Percentiles rank a stretch among this genome's conserved stretches.
phyloP scores from a whole-genome alignment of 2,797 vertebrate genomes.

The Fistularia tabacaria region DNA sequence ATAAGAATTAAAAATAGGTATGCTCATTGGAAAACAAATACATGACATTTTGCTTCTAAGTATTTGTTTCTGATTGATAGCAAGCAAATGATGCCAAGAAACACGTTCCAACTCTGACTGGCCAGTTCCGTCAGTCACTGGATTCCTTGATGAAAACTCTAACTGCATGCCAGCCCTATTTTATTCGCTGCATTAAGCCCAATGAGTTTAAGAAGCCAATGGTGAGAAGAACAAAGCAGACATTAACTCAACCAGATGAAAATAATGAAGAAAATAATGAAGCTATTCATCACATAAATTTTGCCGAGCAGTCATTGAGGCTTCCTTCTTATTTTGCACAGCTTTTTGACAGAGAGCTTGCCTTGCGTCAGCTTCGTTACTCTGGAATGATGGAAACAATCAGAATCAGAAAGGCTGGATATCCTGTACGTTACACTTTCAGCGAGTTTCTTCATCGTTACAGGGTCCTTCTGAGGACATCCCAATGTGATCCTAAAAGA shows the following conservation, averaged over 20 bases:
- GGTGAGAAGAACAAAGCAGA: constrained; percentile 68
- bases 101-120: constrained; percentile 77
- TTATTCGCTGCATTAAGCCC: constrained; percentile 96
- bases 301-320: not conserved
- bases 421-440: constrained; percentile 89
- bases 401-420: constrained; percentile 88
- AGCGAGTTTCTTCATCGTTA: constrained; percentile 86
- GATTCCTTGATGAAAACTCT: constrained; percentile 95
- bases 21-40: too few relatives aligned
- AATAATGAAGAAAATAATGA: too few relatives aligned
- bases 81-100: constrained; percentile 79
- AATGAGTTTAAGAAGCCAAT: constrained; percentile 94
- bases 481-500: constrained; percentile 66
- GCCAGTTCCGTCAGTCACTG: constrained; percentile 94
- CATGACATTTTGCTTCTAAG: not conserved
- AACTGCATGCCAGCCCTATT: constrained; percentile 87
- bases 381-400: constrained; percentile 98
- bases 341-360: constrained; percentile 91
- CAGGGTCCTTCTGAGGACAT: constrained; percentile 75
- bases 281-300: not conserved
- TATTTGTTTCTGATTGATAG: constrained; percentile 39
- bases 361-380: constrained; percentile 88
- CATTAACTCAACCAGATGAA: too few relatives aligned
- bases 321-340: constrained; percentile 36
- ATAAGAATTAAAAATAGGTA: too few relatives aligned